phyloP scores from a whole-genome alignment of 2,797 vertebrate species.

The Dallia pectoralis region DNA sequence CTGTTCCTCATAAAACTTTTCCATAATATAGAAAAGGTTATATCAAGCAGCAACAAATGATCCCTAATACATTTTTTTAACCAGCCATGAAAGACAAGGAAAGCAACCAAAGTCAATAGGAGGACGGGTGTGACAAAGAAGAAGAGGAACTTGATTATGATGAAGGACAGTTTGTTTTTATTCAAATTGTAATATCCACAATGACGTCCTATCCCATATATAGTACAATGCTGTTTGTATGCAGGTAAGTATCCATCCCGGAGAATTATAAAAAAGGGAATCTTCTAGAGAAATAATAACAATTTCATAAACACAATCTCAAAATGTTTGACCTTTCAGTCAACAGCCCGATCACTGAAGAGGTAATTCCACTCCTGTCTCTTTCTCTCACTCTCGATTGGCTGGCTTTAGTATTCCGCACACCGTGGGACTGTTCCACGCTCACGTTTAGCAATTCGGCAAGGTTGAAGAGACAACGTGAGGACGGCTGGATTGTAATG shows the following conservation, averaged over 20 bases:
- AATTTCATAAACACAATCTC: conserved; percentile 33
- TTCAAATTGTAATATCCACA: too few species aligned
- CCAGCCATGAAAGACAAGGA: conserved; percentile 7
- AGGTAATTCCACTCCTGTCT: conserved; percentile 30
- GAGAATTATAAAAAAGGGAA: conserved; percentile 35
- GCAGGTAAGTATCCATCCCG: conserved; percentile 36
- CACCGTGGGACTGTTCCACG: neutral
- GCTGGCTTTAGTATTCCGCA: conserved; percentile 7
- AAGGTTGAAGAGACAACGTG: conserved; percentile 16
- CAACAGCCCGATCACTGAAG: conserved; percentile 21
- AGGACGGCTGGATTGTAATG: conserved; percentile 11
- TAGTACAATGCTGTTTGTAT: neutral
- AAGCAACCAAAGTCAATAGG: conserved; percentile 30
- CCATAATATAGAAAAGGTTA: too few species aligned
- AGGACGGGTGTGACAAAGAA: conserved; percentile 31
- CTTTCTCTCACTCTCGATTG: neutral
- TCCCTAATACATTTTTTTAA: conserved; percentile 34
- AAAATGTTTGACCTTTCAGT: conserved; percentile 38
- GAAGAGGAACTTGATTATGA: conserved; percentile 47
- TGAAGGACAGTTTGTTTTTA: conserved; percentile 37
- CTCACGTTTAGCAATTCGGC: conserved; percentile 32
- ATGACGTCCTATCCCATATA: neutral
- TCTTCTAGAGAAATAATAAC: conserved; percentile 32
- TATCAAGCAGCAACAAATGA: conserved; percentile 44
- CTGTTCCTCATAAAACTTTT: too few species aligned